Conservation (phyloP, 2,113 vertebrate species). For the Eonycteris spelaea region DNA sequence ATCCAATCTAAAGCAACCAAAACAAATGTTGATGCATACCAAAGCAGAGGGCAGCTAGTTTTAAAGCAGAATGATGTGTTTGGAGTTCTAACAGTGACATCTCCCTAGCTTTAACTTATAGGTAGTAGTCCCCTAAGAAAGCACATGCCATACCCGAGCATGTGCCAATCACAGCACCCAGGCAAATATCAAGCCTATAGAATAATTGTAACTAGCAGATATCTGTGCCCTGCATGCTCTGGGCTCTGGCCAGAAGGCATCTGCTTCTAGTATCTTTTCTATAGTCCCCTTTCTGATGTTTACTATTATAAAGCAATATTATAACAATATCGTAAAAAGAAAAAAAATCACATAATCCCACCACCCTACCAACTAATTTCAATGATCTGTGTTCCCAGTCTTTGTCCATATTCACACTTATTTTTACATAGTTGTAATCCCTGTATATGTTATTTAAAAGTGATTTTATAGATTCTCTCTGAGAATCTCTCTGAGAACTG, state of each 20-base stretch:
- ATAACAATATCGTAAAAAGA: constrained; percentile 47
- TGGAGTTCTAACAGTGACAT: constrained; percentile 29
- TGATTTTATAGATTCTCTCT: constrained; percentile 32
- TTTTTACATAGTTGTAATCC: constrained; percentile 49
- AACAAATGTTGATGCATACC: neutral
- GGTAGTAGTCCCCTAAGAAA: constrained; percentile 28
- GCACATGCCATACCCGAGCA: neutral
- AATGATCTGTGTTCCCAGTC: constrained; percentile 58
- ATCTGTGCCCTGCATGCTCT: constrained; percentile 27
- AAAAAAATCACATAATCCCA: constrained; percentile 46
- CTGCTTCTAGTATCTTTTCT: constrained; percentile 64
- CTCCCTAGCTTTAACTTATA: constrained; percentile 36
- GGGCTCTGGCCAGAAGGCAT: constrained; percentile 28
- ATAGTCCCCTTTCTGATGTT: constrained; percentile 58
- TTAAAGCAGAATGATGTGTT: constrained; percentile 11
- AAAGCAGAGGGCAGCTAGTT: neutral
- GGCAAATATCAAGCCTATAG: constrained; percentile 64
- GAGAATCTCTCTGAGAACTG: constrained; percentile 32
- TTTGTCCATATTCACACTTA: constrained; percentile 53
- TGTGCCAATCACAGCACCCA: constrained; percentile 58
- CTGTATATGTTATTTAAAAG: constrained; percentile 48
- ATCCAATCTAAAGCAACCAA: constrained; percentile 19
- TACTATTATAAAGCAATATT: constrained; percentile 58
- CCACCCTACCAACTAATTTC: constrained; percentile 56
- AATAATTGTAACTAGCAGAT: constrained; percentile 67